phyloP scores from a whole-genome alignment of 2,888 invertebrate species.

The Byasa hedistus region DNA sequence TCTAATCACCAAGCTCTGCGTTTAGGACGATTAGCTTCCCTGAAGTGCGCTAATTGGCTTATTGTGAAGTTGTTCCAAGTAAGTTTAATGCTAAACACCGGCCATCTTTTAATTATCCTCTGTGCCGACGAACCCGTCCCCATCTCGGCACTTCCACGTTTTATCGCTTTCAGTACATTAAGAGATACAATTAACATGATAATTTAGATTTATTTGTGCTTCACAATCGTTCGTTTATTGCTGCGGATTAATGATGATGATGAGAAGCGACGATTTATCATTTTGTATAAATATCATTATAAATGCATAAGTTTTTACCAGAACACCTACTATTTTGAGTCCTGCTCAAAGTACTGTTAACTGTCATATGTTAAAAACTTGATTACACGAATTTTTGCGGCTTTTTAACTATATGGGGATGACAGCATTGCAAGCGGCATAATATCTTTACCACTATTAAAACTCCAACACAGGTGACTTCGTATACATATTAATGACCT shows the following conservation, averaged over 20 bases:
- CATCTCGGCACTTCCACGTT: slow-evolving; percentile 36
- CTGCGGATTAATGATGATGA: neutral
- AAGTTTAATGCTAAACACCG: slow-evolving; percentile 6
- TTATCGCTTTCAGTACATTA: slow-evolving; percentile 35
- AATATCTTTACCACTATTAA: too few relatives aligned
- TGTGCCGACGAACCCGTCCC: slow-evolving; percentile 10
- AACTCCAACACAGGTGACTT: too few relatives aligned
- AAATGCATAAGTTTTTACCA: neutral
- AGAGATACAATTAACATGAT: neutral
- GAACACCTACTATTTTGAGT: too few relatives aligned
- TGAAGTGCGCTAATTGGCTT: slow-evolving; percentile 11
- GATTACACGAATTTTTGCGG: too few relatives aligned
- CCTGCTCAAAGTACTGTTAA: too few relatives aligned
- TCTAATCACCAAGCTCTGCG: slow-evolving; percentile 8
- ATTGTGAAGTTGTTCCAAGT: slow-evolving; percentile 5
- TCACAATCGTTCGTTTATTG: neutral
- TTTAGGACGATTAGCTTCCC: slow-evolving; percentile 15
- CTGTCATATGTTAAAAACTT: too few relatives aligned
- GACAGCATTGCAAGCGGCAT: too few relatives aligned
- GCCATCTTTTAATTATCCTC: slow-evolving; percentile 8
- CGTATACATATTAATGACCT: too few relatives aligned
- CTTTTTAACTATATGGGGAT: too few relatives aligned
- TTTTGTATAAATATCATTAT: neutral
- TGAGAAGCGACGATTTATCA: neutral
- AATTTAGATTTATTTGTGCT: neutral